phyloP scores from a whole-genome alignment of 35 echinoderm and acorn worm species.

The Ptychodera flava region DNA sequence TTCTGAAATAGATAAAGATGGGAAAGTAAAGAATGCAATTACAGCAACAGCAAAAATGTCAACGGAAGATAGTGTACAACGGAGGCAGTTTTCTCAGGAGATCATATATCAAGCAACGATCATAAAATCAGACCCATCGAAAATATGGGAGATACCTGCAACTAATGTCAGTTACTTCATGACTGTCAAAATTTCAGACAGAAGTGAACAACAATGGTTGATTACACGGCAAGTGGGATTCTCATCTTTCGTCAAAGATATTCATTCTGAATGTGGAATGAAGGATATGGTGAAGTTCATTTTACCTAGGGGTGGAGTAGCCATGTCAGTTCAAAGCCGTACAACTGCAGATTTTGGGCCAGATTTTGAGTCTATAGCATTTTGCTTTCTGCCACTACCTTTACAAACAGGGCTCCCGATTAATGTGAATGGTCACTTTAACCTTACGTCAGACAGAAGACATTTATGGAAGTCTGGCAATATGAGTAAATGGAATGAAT shows the following conservation, averaged over 20 bases:
- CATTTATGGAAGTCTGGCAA: conserved; percentile 24
- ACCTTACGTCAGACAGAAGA: conserved; percentile 51
- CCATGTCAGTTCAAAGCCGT: background rate
- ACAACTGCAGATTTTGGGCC: too few relatives aligned
- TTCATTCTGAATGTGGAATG: background rate
- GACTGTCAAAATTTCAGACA: background rate
- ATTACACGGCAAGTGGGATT: conserved; percentile 26
- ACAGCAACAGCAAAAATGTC: conserved; percentile 8
- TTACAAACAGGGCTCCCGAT: conserved; percentile 38
- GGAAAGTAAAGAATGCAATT: background rate
- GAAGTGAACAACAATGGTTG: conserved; percentile 21
- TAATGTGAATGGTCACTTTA: conserved; percentile 58
- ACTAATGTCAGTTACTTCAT: background rate
- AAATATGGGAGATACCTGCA: background rate
- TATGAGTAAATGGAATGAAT: background rate
- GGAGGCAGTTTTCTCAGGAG: conserved; percentile 3
- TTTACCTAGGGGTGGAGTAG: background rate
- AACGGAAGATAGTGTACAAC: background rate
- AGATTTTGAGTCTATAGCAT: background rate
- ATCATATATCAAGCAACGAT: background rate
- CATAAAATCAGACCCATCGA: background rate
- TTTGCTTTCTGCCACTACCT: conserved; percentile 54
- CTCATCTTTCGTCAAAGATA: background rate
- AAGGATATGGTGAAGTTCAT: background rate
- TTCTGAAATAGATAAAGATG: background rate